These are phyloP conservation scores for Heliocidaris tuberculata DNA, from an alignment of 35 echinoderm and acorn worm genomes.

Conservation along the genomic window DNA sequence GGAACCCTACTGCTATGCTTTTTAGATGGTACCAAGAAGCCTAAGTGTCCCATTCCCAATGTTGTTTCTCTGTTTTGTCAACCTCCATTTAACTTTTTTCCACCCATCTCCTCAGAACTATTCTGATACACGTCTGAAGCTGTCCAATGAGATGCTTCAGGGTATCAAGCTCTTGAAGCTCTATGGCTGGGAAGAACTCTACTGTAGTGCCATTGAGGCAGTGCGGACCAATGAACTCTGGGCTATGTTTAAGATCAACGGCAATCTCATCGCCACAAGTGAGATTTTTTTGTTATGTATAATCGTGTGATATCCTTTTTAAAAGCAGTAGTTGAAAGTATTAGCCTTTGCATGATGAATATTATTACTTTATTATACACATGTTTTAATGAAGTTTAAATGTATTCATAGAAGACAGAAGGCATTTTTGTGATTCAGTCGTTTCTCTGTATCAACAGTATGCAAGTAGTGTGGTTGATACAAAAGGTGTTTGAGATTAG, in stretches of 20 bases:
- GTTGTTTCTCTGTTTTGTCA: too few species aligned
- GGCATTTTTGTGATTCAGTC: too few species aligned
- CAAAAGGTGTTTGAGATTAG: too few species aligned
- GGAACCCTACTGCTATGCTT: conserved; percentile 53
- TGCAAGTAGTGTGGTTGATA: too few species aligned
- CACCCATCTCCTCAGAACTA: conserved; percentile 20
- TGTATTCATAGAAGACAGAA: too few species aligned
- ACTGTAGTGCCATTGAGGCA: conserved; percentile 45
- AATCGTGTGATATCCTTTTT: not conserved
- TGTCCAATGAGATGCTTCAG: conserved; percentile 74
- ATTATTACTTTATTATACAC: too few species aligned
- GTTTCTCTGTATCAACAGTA: too few species aligned
- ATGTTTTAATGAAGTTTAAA: too few species aligned
- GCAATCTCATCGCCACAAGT: conserved; percentile 44
- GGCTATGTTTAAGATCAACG: conserved; percentile 57
- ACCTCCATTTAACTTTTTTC: not conserved
- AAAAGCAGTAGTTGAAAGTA: not conserved
- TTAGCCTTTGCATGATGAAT: too few species aligned
- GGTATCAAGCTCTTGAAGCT: conserved; percentile 78
- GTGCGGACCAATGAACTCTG: conserved; percentile 53
- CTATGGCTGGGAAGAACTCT: conserved; percentile 77
- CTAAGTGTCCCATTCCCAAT: too few species aligned
- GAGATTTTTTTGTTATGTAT: conserved; percentile 13
- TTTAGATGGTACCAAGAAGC: too few species aligned
- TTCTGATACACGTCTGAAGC: conserved; percentile 65